Evolutionary conservation across 2,113 vertebrate species (phyloP), one percentile per base, ranked within the genome.

Genomic region (Peromyscus californicus): DNA sequence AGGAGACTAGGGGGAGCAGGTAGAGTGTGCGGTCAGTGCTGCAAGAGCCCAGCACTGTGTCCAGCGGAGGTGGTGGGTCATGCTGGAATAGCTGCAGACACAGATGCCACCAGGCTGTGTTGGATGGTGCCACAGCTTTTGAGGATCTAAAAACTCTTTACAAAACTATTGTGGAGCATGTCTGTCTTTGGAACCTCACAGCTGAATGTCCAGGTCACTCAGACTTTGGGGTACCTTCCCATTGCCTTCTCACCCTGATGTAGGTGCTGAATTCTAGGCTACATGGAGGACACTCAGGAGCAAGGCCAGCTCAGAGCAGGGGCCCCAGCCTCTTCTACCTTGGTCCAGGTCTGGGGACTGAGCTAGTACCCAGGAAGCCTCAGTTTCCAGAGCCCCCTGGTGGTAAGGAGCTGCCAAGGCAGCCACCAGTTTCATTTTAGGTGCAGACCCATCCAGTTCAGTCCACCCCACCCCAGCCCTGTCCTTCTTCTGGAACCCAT

Each of bases 381-480:
- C 29, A 59, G 63, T 0, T 3, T 91, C 79, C 85, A 33, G 96
- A 70, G 85, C 91, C 96, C 93, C 89, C 97, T 97, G 96, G 96
- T 97, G 96, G 96, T 3, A 7, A 10, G 22, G 0, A 3, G 19
- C 51, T 1, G 45, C 45, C 59, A 94, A 54, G 82, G 89, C 91
- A 67, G 75, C 3, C 1, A 5, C 48, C 22, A 1, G 3, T 17
- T 26, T 1, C 13, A 36, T 65, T 31, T 69, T 26, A 57, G 78
- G 42, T 3, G 33, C 16, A 5, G 12, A 19, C 29, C 16, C 26
- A 29, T 39, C 54, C 65, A 22, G 42, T 9, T 26, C 59, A 12
- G 2, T 0, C 12, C 9, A n/a, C 0, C 15, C 9, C 1, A 0
- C 72, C 24, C 76, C 17, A 21, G 29, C 39, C 7, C 10, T 1